Conservation (phyloP, 2,113 vertebrate genomes). For the Anolis carolinensis region DNA sequence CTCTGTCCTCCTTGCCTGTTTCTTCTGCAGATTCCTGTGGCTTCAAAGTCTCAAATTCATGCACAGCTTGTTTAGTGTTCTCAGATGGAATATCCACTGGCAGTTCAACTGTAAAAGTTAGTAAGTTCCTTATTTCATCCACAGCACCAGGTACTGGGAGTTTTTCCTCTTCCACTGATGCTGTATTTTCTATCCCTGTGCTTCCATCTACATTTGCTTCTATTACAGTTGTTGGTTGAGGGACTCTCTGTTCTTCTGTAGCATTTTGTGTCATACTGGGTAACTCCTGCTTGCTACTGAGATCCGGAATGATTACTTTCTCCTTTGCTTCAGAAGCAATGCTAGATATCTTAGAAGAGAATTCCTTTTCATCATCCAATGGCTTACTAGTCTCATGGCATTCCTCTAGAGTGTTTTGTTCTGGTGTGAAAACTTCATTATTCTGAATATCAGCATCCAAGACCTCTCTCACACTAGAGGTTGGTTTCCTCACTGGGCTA, state of each 20-base stretch:
- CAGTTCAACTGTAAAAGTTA: conserved; percentile 57
- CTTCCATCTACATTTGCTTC: conserved; percentile 11
- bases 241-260: background rate
- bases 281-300: background rate
- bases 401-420: conserved; percentile 46
- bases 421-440: conserved; percentile 54
- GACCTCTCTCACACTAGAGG: conserved; percentile 47
- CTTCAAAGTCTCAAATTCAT: conserved; percentile 22
- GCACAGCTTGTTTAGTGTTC: conserved; percentile 29
- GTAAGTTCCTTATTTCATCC: conserved; percentile 71
- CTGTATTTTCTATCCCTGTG: background rate
- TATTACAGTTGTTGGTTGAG: background rate
- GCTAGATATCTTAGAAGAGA: background rate
- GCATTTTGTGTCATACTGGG: background rate
- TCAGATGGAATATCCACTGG: conserved; percentile 45
- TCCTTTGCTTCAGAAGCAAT: background rate
- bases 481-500: conserved; percentile 72
- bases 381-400: conserved; percentile 10
- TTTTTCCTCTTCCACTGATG: conserved; percentile 1
- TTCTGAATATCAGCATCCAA: conserved; percentile 34
- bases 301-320: background rate
- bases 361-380: background rate
- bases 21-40: conserved; percentile 47
- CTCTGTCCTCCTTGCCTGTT: background rate
- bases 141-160: conserved; percentile 53